Evolutionary conservation across 2,113 vertebrate species (phyloP).

Genomic region (Saiga tatarica): DNA sequence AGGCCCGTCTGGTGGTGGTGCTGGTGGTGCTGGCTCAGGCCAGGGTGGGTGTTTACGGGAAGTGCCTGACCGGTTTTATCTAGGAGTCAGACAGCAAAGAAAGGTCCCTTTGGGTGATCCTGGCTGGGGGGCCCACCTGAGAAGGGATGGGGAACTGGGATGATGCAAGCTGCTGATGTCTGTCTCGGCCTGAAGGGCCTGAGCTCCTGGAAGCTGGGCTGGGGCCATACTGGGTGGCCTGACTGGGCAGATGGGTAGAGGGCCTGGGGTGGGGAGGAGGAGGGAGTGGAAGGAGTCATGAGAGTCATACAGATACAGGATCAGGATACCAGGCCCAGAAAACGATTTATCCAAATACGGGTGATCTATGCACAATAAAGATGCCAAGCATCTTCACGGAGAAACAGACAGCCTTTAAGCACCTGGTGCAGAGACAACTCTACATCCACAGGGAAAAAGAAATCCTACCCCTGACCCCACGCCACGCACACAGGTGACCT

Average conservation of each 20-base stretch:
- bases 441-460: rapidly evolving
- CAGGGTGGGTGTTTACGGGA: background rate
- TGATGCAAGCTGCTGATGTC: background rate
- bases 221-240: background rate
- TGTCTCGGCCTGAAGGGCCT: background rate
- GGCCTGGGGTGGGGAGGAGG: background rate
- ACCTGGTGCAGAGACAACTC: background rate
- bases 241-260: background rate
- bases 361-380: background rate
- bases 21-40: background rate
- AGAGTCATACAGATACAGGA: rapidly evolving
- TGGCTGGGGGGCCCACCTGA: background rate
- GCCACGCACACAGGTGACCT: background rate
- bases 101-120: background rate
- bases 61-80: background rate
- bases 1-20: background rate
- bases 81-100: background rate
- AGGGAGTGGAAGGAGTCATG: rapidly evolving
- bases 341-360: background rate
- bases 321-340: background rate
- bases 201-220: background rate
- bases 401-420: background rate
- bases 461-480: background rate
- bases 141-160: background rate
- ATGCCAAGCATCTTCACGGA: background rate